Base-by-base conservation (phyloP, 1,140 invertebrate genomes). In the Brachionus manjavacas region DNA sequence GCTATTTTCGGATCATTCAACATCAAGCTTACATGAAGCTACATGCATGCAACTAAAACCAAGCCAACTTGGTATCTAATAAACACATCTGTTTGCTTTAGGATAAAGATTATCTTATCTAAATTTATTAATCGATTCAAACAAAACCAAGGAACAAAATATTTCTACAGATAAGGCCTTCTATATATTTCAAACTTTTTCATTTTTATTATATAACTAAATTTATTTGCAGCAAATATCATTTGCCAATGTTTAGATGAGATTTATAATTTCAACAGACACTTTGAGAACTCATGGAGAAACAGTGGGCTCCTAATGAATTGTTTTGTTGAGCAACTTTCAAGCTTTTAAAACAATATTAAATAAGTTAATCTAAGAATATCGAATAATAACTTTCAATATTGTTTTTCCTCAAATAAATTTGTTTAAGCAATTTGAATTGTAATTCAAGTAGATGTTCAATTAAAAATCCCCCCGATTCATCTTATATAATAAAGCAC, bases 21-120 rank as follows among this genome's bases (percentile, higher is more conserved):
- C 52, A 60, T 60, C 52, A 60, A 60, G n/a, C n/a, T 25, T 60
- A 35, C 31, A 20, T 60, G 8, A 20, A 60, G 52, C 9, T 60
- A 60, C 9, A 20, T 60, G 52, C 52, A 60, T 25, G 52, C 52
- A 23, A 68, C 66, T 68, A 39, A 31, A 31, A 31, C 11, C 28
- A 68, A 68, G 66, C 25, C 31, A 68, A 68, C 66, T 68, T 68
- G 16, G 68, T 72, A 72, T 72, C 68, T 72, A 20, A 72, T 72
- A 72, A 72, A 72, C 68, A 72, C 68, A 72, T 72, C 68, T 72
- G 68, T 72, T 72, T 20, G 68, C 66, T 68, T 60, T n/a, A 68
- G 66, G 66, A 68, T 68, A 68, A 39, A 68, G 68, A 72, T 72
- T 72, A 72, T 72, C 68, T 72, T 72, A 72, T 72, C 68, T 72